Percentiles rank a stretch among this genome's conserved stretches.
These are phyloP conservation scores for Clinocottus analis DNA, from an alignment of 2,113 vertebrate genomes.

Conservation along the genomic window DNA sequence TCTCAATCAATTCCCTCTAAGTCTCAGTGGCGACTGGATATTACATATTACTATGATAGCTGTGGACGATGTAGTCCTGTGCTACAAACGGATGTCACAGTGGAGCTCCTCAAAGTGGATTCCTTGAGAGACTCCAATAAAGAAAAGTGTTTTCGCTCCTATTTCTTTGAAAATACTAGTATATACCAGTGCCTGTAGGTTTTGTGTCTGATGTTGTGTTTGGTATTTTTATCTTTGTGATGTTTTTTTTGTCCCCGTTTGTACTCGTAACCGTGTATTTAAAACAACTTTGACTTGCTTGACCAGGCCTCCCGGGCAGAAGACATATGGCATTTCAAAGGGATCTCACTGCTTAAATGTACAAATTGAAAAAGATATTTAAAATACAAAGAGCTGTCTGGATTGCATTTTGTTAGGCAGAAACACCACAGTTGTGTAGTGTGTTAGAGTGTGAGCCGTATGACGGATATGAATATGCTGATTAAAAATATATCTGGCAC, in stretches of 20 bases:
- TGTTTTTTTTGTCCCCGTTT: no score
- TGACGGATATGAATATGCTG: not conserved
- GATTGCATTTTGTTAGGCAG: constrained; percentile 1
- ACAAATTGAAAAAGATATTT: not conserved
- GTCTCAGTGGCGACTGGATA: constrained; percentile 1
- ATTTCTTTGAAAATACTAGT: not conserved
- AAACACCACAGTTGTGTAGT: not conserved
- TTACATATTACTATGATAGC: not conserved
- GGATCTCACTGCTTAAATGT: not conserved
- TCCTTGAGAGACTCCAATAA: constrained; percentile 3
- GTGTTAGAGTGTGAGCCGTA: not conserved
- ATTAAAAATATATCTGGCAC: constrained; percentile 10
- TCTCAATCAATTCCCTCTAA: not conserved
- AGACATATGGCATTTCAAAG: not conserved
- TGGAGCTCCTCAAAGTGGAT: not conserved
- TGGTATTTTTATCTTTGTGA: not conserved
- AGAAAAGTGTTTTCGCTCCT: not conserved
- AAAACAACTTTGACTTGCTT: not conserved
- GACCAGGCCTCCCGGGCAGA: not conserved
- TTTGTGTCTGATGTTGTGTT: not conserved
- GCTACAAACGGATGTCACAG: constrained; percentile 10
- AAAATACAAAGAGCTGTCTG: not conserved
- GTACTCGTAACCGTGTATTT: not conserved
- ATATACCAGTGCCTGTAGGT: not conserved
- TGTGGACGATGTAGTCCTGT: not conserved